These are phyloP conservation scores for Mesocricetus auratus DNA, from an alignment of 2,113 vertebrate species.

Conservation along the genomic window DNA sequence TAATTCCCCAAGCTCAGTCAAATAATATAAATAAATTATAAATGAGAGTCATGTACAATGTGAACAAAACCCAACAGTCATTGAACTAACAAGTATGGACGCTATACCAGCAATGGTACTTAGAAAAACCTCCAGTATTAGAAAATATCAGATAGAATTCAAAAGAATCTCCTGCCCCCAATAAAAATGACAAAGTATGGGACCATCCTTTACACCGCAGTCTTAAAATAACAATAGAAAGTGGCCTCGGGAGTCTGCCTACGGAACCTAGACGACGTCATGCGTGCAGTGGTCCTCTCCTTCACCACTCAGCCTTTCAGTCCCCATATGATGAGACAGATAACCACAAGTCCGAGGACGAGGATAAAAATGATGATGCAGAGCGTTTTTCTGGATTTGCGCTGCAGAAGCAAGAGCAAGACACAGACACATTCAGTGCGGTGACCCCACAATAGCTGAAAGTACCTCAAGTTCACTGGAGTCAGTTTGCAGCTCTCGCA, in stretches of 20 bases:
- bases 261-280: conserved; percentile 68
- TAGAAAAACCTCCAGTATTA: conserved; percentile 71
- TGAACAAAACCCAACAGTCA: conserved; percentile 43
- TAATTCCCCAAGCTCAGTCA: conserved; percentile 57
- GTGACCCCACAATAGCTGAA: not conserved
- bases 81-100: not conserved
- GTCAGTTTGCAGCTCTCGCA: not conserved
- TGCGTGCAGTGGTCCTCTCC: conserved; percentile 23
- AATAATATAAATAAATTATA: conserved; percentile 76
- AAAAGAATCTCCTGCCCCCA: conserved; percentile 51
- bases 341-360: conserved; percentile 84
- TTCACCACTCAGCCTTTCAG: not conserved
- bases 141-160: conserved; percentile 69
- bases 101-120: conserved; percentile 17
- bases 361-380: conserved; percentile 93
- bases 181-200: conserved; percentile 76
- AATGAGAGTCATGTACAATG: conserved; percentile 28
- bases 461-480: not conserved
- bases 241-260: conserved; percentile 61
- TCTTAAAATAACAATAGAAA: conserved; percentile 74
- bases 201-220: conserved; percentile 77
- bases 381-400: conserved; percentile 96
- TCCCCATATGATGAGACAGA: conserved; percentile 91
- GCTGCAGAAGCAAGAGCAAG: conserved; percentile 85
- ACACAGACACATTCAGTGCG: not conserved